Base-by-base conservation (phyloP, 2,888 invertebrate genomes). In the Machimus atricapillus region DNA sequence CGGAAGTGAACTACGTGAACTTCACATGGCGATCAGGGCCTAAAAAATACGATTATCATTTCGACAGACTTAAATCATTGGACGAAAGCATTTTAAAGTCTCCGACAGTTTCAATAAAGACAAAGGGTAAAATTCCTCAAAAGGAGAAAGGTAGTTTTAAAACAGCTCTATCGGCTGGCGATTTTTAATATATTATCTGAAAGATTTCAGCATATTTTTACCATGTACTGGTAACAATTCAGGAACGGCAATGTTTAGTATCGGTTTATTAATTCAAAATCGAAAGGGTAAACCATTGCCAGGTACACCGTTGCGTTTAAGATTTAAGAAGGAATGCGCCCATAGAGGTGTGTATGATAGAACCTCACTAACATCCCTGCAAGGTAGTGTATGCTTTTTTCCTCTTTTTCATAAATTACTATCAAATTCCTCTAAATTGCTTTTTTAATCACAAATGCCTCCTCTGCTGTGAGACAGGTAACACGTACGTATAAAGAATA, bases 291-390 rank as follows among this genome's bases (percentile, higher is more conserved):
- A 95, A 91, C 95, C 97, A 89, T 93, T 98, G 90, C 96, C 96
- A 91, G 97, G 97, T 91, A 98, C 97, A 91, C 98, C 98, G 88
- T 93, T 98, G 90, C 94, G 97, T 91, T 94, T 98, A 91, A 96
- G 96, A 93, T 94, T 98, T 92, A 95, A 97, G 93, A 98, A 98
- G 95, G 97, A 98, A 94, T 98, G 98, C 94, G 96, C 97, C 93
- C 96, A 96, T 94, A 96, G 97, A 95, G 97, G 97, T 97, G 95
- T 95, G 95, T 95, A 94, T 94, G 94, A 94, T 91, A 92, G 90
- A 90, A 91, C 92, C 91, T 91, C 91, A 91, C 91, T 92, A 91
- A 91, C 91, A 91, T 91, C 91, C 91, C 90, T 91, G 91, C 92
- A 92, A 93, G 93, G 93, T 93, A 93, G 92, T 92, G 93, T 93